These are phyloP conservation scores for Drosophila nigricruria DNA, from an alignment of 2,888 invertebrate species.

Conservation along the genomic window DNA sequence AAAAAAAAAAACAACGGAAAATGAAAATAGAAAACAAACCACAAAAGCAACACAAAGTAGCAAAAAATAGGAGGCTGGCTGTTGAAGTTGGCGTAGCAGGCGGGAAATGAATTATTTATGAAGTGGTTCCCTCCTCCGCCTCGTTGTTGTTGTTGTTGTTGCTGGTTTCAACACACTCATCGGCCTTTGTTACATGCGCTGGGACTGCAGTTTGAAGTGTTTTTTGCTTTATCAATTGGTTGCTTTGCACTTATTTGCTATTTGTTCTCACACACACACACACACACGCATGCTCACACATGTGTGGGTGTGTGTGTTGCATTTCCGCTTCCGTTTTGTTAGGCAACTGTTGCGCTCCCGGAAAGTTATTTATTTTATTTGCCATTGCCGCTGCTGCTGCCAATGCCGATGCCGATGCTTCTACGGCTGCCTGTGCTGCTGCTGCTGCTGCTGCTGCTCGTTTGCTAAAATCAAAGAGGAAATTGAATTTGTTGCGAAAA, in stretches of 20 bases:
- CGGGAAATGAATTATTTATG: conserved; percentile 85
- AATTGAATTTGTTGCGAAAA: conserved; percentile 80
- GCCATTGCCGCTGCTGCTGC: conserved; percentile 50
- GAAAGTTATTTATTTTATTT: conserved; percentile 79
- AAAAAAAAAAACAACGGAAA: conserved; percentile 16
- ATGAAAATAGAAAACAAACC: conserved; percentile 11
- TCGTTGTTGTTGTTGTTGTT: conserved; percentile 46
- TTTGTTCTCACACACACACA: conserved; percentile 65
- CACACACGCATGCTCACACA: neutral
- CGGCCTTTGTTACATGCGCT: conserved; percentile 68
- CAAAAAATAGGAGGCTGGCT: conserved; percentile 38
- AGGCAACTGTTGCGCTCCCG: conserved; percentile 79
- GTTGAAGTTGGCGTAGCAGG: conserved; percentile 73
- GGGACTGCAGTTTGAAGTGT: conserved; percentile 68
- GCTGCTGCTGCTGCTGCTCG: conserved; percentile 55
- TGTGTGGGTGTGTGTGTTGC: conserved; percentile 49
- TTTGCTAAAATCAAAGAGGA: conserved; percentile 80
- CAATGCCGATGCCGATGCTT: conserved; percentile 17
- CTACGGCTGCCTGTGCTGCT: conserved; percentile 32
- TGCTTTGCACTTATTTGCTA: conserved; percentile 80
- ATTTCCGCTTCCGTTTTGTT: conserved; percentile 76
- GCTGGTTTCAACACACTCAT: conserved; percentile 57
- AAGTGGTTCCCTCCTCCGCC: conserved; percentile 79
- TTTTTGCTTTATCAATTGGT: conserved; percentile 80
- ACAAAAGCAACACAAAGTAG: conserved; percentile 14